Evolutionary conservation across 2,888 invertebrate genomes (phyloP).

Genomic region (Himalopsyche kuldschensis): DNA sequence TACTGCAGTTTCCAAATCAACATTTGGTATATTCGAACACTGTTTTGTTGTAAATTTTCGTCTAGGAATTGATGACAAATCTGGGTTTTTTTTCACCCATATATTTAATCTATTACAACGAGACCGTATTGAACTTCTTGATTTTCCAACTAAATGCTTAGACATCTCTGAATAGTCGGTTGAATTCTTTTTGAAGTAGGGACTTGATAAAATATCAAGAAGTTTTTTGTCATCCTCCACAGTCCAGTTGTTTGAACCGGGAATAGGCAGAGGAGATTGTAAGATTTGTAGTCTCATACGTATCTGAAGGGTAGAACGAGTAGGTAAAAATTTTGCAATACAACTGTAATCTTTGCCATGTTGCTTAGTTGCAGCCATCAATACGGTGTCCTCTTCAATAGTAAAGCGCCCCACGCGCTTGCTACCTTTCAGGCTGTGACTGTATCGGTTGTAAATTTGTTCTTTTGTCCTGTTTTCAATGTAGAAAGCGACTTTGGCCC

Average conservation of each 20-base stretch:
- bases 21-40: conserved; percentile 4
- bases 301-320: conserved; percentile 65
- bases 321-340: conserved; percentile 61
- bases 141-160: conserved; percentile 57
- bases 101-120: conserved; percentile 60
- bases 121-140: conserved; percentile 62
- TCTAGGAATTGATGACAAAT: conserved; percentile 50
- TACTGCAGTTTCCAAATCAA: conserved; percentile 49
- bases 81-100: conserved; percentile 57
- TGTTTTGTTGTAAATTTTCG: conserved; percentile 39
- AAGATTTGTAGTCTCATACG: conserved; percentile 62
- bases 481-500: conserved; percentile 68
- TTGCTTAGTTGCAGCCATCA: conserved; percentile 63
- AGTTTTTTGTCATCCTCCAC: conserved; percentile 64
- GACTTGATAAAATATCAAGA: conserved; percentile 55
- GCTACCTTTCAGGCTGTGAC: conserved; percentile 46
- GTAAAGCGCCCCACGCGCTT: conserved; percentile 66
- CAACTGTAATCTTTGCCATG: conserved; percentile 66
- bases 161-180: conserved; percentile 54
- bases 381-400: conserved; percentile 65
- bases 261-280: conserved; percentile 43
- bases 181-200: conserved; percentile 47
- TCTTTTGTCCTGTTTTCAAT: conserved; percentile 66
- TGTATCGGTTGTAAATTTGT: conserved; percentile 67
- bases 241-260: conserved; percentile 56